Evolutionary conservation across 2,888 invertebrate species (phyloP).

Genomic region (Clanis bilineata): DNA sequence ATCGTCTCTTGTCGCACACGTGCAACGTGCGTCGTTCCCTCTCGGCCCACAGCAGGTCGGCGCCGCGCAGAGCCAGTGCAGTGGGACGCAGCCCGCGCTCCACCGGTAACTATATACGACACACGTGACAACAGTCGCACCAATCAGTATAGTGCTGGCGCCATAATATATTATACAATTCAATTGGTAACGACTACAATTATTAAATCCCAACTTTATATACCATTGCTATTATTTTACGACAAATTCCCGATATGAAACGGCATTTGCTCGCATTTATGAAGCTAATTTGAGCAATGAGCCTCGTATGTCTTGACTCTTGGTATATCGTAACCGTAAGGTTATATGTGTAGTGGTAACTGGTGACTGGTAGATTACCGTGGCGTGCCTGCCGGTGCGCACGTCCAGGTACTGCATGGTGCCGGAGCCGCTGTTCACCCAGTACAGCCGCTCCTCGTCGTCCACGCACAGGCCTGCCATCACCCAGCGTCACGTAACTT

Average conservation of each 20-base stretch:
- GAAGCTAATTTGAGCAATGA: no score
- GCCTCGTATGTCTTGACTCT: no score
- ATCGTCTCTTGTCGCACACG: constrained; percentile 82
- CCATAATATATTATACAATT: no score
- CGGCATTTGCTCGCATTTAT: no score
- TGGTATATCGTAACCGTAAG: no score
- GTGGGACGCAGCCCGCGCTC: constrained; percentile 84
- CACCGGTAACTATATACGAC: constrained; percentile 46
- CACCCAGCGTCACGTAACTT: background rate
- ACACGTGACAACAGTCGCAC: background rate
- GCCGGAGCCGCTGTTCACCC: constrained; percentile 71
- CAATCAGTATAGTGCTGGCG: no score
- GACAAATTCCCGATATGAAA: no score
- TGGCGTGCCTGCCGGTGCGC: constrained; percentile 48
- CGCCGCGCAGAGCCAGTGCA: constrained; percentile 78
- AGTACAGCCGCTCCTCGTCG: constrained; percentile 85
- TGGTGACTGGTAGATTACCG: no score
- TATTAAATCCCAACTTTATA: no score
- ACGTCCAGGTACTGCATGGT: constrained; percentile 85
- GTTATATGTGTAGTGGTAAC: no score
- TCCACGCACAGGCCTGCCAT: constrained; percentile 84
- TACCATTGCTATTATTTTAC: no score
- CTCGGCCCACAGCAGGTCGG: constrained; percentile 86
- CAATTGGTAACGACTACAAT: no score
- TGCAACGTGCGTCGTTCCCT: constrained; percentile 83